A percentile compares a stretch with the other conserved stretches of the same genome.
phyloP scores from a whole-genome alignment of 2,113 vertebrate genomes.

The Patagioenas fasciata region DNA sequence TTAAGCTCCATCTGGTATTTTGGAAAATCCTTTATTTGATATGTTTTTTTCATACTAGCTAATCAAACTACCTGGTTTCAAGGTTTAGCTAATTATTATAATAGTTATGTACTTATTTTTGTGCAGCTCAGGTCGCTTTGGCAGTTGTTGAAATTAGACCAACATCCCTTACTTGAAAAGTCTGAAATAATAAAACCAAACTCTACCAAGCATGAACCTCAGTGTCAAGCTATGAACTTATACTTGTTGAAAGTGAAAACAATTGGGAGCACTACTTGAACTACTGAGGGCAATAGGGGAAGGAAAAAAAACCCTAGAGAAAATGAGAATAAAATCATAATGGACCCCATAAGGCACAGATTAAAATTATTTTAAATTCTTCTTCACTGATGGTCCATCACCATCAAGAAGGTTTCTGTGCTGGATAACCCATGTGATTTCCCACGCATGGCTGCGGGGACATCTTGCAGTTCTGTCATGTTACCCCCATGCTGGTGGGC shows the following conservation, averaged over 20 bases:
- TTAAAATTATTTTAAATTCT: background rate
- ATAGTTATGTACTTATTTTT: slow-evolving; percentile 24
- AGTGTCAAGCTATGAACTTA: slow-evolving; percentile 4
- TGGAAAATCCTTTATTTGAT: background rate
- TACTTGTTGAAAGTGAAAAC: slow-evolving; percentile 3
- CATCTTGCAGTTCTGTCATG: background rate
- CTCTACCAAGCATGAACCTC: background rate
- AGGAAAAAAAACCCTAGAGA: background rate
- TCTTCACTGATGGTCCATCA: background rate
- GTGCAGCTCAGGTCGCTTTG: background rate
- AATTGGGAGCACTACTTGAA: slow-evolving; percentile 18
- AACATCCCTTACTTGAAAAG: background rate
- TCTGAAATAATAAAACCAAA: background rate
- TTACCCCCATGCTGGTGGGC: fast-evolving
- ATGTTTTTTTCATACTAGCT: background rate
- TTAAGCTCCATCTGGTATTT: background rate
- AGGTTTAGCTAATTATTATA: slow-evolving; percentile 40
- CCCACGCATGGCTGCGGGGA: background rate
- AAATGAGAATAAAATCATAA: slow-evolving; percentile 44
- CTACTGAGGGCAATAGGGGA: background rate
- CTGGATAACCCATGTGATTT: background rate
- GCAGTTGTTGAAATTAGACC: slow-evolving; percentile 26
- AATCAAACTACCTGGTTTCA: slow-evolving; percentile 7
- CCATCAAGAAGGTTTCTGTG: background rate
- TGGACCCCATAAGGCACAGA: background rate